phyloP scores from a whole-genome alignment of 2,113 vertebrate species.

The Notarius quadriscutis region DNA sequence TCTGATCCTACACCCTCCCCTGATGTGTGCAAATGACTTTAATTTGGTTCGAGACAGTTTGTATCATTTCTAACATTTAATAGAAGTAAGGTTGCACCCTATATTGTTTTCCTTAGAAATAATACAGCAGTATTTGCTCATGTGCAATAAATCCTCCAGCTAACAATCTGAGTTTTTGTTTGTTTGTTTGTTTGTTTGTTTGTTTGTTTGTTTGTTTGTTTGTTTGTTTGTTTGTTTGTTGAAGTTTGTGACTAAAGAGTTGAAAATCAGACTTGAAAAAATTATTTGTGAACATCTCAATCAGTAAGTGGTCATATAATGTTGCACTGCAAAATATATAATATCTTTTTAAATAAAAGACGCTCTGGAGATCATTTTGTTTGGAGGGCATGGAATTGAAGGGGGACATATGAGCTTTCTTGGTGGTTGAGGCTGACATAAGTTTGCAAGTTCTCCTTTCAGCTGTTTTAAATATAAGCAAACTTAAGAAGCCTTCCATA shows the following conservation, averaged over 20 bases:
- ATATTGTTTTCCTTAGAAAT: background rate
- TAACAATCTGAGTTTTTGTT: background rate
- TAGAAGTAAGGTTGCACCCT: background rate
- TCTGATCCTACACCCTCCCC: background rate
- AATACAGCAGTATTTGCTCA: background rate
- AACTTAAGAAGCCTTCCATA: conserved; percentile 11
- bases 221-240: no score
- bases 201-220: no score
- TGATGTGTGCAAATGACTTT: background rate
- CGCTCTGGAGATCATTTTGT: background rate
- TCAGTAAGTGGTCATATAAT: background rate
- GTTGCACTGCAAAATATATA: background rate
- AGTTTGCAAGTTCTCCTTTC: background rate
- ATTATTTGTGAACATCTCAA: background rate
- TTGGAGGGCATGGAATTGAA: background rate
- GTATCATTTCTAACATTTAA: background rate
- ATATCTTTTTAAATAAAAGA: background rate
- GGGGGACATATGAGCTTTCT: no score
- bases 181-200: no score
- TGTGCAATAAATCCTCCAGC: background rate
- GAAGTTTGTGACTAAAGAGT: background rate
- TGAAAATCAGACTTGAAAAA: background rate
- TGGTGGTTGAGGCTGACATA: background rate
- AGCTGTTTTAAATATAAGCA: background rate
- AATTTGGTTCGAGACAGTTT: background rate